Base-by-base conservation (phyloP, 2,888 invertebrate species). In the Bombylius major region DNA sequence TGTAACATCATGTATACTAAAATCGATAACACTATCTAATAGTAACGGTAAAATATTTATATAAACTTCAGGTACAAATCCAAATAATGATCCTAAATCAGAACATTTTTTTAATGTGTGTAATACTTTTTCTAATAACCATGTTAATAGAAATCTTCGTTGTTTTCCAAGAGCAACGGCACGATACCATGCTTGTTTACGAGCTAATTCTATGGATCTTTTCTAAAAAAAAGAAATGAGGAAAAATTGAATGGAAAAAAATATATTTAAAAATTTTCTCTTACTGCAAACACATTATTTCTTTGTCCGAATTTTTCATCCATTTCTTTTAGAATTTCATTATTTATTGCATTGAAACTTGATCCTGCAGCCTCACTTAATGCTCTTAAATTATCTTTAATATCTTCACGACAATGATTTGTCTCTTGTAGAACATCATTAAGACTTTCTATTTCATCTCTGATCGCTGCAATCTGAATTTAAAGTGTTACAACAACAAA, bases 41-140 rank as follows among this genome's bases (percentile, higher is more conserved):
- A 74, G 58, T 50, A 73, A 68, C 1, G 74, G 75, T 42, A 75
- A 60, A 34, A 79, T 77, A 62, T 83, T 82, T 11, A 85, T 70
- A 67, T 84, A 86, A 62, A 82, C 80, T 64, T 84, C 84, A 9
- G 85, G 86, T 56, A 84, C 79, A 67, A 83, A 86, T 44, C 79
- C 76, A 65, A 85, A 83, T 55, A 84, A 70, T 34, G 77, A 70
- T 1, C 79, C 80, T 56, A 76, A 75, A 5, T 69, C 66, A 3
- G 82, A 81, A 1, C 82, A 78, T 49, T 70, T 75, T 64, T 67
- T 66, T 42, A 74, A 58, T 7, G 71, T 81, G 39, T 71, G 67
- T 8, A 82, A 66, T 0, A 81, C 73, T 4, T 78, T 76, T 57
- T 77, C 76, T n/a, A 83, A 66, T 14, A 74, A 56, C 75, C 75